These are phyloP conservation scores for Nebria ingens DNA, from an alignment of 1,140 invertebrate genomes.

Conservation along the genomic window DNA sequence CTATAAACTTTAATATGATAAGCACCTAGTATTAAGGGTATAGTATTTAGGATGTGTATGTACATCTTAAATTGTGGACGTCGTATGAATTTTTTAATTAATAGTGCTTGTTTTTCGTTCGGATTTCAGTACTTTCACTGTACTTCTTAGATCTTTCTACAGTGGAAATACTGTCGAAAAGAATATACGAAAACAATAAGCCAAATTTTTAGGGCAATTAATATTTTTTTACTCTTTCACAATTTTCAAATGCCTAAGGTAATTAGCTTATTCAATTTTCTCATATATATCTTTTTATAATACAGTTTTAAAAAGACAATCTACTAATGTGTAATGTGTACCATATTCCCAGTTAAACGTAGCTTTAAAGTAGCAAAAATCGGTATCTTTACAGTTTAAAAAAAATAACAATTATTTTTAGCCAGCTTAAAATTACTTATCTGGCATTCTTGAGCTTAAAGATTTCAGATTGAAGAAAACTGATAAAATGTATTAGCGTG, in stretches of 20 bases:
- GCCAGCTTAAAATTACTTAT: neutral
- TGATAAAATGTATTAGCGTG: constrained; percentile 4
- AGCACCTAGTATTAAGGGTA: neutral
- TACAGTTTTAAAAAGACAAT: constrained; percentile 3
- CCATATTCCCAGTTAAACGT: neutral
- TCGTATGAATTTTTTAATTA: neutral
- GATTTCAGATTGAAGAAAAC: neutral
- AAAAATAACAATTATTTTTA: neutral
- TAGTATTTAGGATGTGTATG: neutral
- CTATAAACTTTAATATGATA: constrained; percentile 1
- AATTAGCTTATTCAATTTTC: constrained; percentile 7
- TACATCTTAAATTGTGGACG: neutral
- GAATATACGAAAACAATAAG: constrained; percentile 2
- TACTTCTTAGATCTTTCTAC: neutral
- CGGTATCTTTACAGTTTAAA: too few relatives aligned
- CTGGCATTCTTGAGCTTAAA: neutral
- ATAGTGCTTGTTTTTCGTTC: neutral
- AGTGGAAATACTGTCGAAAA: neutral
- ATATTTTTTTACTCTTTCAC: constrained; percentile 9
- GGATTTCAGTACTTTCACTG: neutral
- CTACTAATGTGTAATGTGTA: constrained; percentile 4
- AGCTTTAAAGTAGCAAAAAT: neutral
- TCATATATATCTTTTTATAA: constrained; percentile 5
- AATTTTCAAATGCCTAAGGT: constrained; percentile 3
- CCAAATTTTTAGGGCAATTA: constrained; percentile 8